Conservation (phyloP, 2,888 invertebrate species). For the Mystacides longicornis region DNA sequence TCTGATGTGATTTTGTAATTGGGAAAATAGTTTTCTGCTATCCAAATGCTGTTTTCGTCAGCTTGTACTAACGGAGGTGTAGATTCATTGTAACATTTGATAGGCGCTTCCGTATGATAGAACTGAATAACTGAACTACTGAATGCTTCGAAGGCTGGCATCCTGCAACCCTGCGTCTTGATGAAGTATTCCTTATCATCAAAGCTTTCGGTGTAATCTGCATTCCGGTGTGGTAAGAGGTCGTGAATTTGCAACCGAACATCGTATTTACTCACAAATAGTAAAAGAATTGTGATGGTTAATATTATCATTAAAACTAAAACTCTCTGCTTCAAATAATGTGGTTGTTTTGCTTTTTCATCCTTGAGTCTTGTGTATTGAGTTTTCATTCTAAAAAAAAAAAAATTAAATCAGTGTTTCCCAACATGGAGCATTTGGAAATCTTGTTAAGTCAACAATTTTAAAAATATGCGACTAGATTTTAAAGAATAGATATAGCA, state of each 20-base stretch:
- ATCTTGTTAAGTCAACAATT: too few relatives aligned
- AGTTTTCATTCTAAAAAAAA: conserved; percentile 15
- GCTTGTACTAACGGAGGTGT: conserved; percentile 49
- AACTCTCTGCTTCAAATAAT: conserved; percentile 34
- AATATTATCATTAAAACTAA: conserved; percentile 37
- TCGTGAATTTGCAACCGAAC: conserved; percentile 34
- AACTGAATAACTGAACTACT: conserved; percentile 50
- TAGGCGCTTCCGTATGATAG: conserved; percentile 41
- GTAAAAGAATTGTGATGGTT: conserved; percentile 37
- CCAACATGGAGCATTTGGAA: too few relatives aligned
- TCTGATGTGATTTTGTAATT: conserved; percentile 45
- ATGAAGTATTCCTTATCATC: conserved; percentile 43
- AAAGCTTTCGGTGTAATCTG: conserved; percentile 28
- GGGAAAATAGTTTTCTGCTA: conserved; percentile 40
- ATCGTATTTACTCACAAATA: conserved; percentile 36
- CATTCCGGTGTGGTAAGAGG: conserved; percentile 26
- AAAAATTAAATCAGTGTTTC: too few relatives aligned
- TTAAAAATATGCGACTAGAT: too few relatives aligned
- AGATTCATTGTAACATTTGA: conserved; percentile 46
- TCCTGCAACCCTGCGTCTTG: conserved; percentile 58
- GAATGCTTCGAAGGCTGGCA: conserved; percentile 56
- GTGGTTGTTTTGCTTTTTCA: conserved; percentile 10
- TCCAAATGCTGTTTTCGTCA: conserved; percentile 52
- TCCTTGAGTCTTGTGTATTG: conserved; percentile 12
- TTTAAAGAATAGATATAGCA: too few relatives aligned